Evolutionary conservation across 2,797 vertebrate genomes (phyloP), one percentile per base, ranked within the genome.

Genomic region (Megalops cyprinoides): DNA sequence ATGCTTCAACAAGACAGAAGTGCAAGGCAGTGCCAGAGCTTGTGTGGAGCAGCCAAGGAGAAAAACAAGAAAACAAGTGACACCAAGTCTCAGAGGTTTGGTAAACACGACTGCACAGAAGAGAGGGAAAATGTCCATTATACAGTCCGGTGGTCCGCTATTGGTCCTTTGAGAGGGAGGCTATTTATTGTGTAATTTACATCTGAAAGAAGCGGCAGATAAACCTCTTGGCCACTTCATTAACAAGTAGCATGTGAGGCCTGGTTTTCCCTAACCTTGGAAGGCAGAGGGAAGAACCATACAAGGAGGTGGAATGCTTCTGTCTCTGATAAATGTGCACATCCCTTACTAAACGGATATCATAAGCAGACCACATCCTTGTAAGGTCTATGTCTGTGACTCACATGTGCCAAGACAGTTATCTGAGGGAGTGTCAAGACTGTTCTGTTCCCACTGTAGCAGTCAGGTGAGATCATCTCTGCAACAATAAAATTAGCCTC

Each of bases 321-420:
- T 82, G 87, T 25, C 79, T 89, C 84, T 92, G 92, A 95, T 94
- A 92, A 92, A 94, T 93, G 90, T 87, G 90, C 87, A 90, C 88
- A 92, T 94, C 90, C 87, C 86, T 86, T 90, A 92, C 91, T 92
- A 93, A 92, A 86, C 60, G 78, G 88, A 91, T 90, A 92, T 93
- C 89, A 91, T 93, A 91, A 92, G 92, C 92, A 87, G 81, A 82
- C 76, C 90, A 91, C 83, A 86, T 84, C 94, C 94, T 94, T 95
- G 91, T 95, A 95, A 90, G 94, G 94, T 74, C 84, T 90, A 84
- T 9, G 9, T 84, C 86, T 46, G 78, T 78, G 81, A 82, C 12
- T 84, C 86, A 80, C 88, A 83, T 88, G 85, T 89, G 88, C 85
- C 37, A 53, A 78, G 82, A 69, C 85, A 34, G 18, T 31, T 23